Conservation (phyloP, 2,888 invertebrate genomes). For the Archips crataeganus region DNA sequence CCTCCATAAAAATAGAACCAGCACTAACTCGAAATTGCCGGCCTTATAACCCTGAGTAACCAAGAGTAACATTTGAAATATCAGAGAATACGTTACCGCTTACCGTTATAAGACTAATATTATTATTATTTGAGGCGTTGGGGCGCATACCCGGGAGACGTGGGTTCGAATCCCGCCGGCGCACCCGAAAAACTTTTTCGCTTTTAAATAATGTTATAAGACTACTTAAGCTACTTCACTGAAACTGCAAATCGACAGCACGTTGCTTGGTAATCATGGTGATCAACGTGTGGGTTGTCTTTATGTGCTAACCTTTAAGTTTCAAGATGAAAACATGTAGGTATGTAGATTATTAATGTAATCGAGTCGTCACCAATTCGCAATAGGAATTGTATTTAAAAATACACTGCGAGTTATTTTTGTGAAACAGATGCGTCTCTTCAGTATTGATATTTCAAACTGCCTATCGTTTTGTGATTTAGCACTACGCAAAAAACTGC, state of each 20-base stretch:
- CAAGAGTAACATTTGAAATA: background rate
- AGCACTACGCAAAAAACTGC: background rate
- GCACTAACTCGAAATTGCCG: background rate
- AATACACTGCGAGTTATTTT: constrained; percentile 12
- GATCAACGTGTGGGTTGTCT: constrained; percentile 21
- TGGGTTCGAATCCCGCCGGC: too few relatives aligned
- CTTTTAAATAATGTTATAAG: too few relatives aligned
- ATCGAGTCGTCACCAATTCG: constrained; percentile 16
- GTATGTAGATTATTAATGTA: constrained; percentile 8
- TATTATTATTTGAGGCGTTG: too few relatives aligned
- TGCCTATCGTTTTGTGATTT: constrained; percentile 5
- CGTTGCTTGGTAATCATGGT: constrained; percentile 6
- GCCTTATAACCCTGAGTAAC: background rate
- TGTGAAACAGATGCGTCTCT: constrained; percentile 15
- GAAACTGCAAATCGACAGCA: constrained; percentile 25
- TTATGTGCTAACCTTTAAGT: constrained; percentile 25
- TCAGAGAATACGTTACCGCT: too few relatives aligned
- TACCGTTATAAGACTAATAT: too few relatives aligned
- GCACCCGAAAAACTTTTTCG: too few relatives aligned
- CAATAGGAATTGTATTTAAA: constrained; percentile 7
- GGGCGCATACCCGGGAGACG: too few relatives aligned
- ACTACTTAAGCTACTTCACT: constrained; percentile 20
- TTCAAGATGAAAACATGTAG: constrained; percentile 27
- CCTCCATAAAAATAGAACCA: constrained; percentile 4
- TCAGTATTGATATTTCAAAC: constrained; percentile 3